These are phyloP conservation scores for Latheticus oryzae DNA, from an alignment of 2,888 invertebrate genomes.

Conservation along the genomic window DNA sequence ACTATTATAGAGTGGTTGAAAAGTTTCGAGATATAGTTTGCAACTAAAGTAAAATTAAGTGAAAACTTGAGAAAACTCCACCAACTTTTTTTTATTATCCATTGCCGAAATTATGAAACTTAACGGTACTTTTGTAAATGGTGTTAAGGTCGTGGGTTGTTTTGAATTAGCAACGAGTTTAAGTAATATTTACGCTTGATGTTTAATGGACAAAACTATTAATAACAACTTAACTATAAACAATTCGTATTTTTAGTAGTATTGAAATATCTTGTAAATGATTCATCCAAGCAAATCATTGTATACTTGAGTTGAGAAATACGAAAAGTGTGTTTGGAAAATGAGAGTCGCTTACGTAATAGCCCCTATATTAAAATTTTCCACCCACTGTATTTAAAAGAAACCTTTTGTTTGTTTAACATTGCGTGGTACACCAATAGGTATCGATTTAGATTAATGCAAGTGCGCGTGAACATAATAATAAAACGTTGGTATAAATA, in stretches of 20 bases:
- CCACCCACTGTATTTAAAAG: constrained; percentile 32
- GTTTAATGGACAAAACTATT: constrained; percentile 46
- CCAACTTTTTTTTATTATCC: background rate
- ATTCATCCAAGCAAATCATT: constrained; percentile 39
- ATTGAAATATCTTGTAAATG: constrained; percentile 41
- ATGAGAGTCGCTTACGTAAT: constrained; percentile 37
- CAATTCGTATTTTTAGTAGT: constrained; percentile 43
- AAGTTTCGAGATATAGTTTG: background rate
- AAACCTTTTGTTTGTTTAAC: constrained; percentile 40
- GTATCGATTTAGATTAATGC: constrained; percentile 43
- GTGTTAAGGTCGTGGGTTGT: constrained; percentile 42
- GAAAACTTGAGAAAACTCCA: background rate
- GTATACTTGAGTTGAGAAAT: constrained; percentile 19
- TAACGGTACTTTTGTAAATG: constrained; percentile 11
- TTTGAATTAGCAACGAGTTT: constrained; percentile 38
- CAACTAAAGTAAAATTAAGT: too few relatives aligned
- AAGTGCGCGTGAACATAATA: constrained; percentile 43
- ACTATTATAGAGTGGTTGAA: background rate
- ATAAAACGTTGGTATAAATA: constrained; percentile 42
- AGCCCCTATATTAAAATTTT: constrained; percentile 36
- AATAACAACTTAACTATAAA: constrained; percentile 42
- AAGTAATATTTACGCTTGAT: constrained; percentile 42
- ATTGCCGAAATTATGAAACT: constrained; percentile 1
- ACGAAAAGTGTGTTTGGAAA: constrained; percentile 29
- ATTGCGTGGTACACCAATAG: constrained; percentile 42